Base-by-base conservation (phyloP, 2,888 invertebrate species). In the Tortrix viridana region DNA sequence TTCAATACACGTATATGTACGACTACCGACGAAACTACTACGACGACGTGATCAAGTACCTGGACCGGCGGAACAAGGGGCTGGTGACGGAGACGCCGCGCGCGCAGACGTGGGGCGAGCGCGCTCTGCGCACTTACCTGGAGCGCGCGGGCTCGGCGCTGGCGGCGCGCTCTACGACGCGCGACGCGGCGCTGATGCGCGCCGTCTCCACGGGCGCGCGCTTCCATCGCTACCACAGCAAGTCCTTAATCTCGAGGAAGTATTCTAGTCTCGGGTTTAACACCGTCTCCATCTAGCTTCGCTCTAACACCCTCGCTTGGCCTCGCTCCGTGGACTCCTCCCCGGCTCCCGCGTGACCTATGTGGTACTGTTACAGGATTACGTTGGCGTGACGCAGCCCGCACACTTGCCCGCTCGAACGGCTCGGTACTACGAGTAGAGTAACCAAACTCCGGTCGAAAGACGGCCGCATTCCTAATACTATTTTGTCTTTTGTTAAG, bases 1-100 rank as follows among this genome's bases (percentile, higher is more conserved):
- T 96, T 47, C 96, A 96, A 80, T 97, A 97, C 92, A 94, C 93
- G 80, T 97, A 97, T 84, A 92, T 96, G 84, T 96, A 95, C 89
- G 95, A 97, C 84, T 97, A 97, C 90, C 94, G 95, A 88, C 94
- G 95, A 85, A 97, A 96, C 88, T 97, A 97, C 84, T 97, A 97
- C 86, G 95, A 97, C 80, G 97, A 97, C 81, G 95, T 96, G 66
- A 96, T 97, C 84, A 95, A 95, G 78, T 97, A 95, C 88, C 86
- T 97, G 86, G 95, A 97, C 84, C 94, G 95, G 79, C 94, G 96
- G 73, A 94, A 95, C 85, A 93, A 93, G 70, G 97, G 97, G 0
- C 78, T 94, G 55, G 88, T 83, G 1, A 93, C 95, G 53, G 97
- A 97, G 72, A 92, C 93, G 65, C 97, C 97, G 1, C 93, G 95